Evolutionary conservation across 2,797 vertebrate species (phyloP), one percentile per base, ranked within the genome.

Genomic region (Pygocentrus nattereri): DNA sequence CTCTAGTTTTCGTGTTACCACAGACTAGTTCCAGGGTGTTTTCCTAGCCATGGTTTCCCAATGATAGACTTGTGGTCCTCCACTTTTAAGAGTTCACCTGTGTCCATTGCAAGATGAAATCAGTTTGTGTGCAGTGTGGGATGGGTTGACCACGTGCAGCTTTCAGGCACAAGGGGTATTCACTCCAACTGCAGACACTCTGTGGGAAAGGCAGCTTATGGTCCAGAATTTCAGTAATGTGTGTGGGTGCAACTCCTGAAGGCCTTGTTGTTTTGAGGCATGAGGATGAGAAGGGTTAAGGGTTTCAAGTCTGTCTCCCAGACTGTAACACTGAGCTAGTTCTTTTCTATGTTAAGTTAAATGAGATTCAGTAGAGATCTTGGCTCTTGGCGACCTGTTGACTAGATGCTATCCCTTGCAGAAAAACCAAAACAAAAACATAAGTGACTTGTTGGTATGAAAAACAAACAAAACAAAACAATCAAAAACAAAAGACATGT

Each of bases 51-150:
- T 44, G 87, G 85, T 87, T 85, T 87, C 75, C 82, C 23, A 41
- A 62, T 59, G 21, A 47, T 75, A 80, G 76, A 78, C 76, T 74
- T 85, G 81, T 54, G 81, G 80, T 79, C 73, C 73, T 68, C 76
- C 77, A 78, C 41, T 15, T 70, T 54, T 78, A 67, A 54, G 47
- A 70, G 64, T 80, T 85, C 85, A 87, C 86, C 88, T 90, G 84
- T 47, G 38, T 41, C 34, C 34, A 31, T 27, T 58, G 68, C 50
- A 78, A 5, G 21, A 41, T 31, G 30, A 73, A 74, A 41, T 25
- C 25, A 54, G 61, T 34, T 52, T 85, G 86, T 54, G 76, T 82
- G 85, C 56, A 76, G 67, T 74, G 68, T 61, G 78, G 75, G 69
- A 44, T 54, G 21, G 52, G 49, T 81, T 18, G 25, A 31, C 62